Base-by-base conservation (phyloP, 2,113 vertebrate genomes). In the Bettongia penicillata region DNA sequence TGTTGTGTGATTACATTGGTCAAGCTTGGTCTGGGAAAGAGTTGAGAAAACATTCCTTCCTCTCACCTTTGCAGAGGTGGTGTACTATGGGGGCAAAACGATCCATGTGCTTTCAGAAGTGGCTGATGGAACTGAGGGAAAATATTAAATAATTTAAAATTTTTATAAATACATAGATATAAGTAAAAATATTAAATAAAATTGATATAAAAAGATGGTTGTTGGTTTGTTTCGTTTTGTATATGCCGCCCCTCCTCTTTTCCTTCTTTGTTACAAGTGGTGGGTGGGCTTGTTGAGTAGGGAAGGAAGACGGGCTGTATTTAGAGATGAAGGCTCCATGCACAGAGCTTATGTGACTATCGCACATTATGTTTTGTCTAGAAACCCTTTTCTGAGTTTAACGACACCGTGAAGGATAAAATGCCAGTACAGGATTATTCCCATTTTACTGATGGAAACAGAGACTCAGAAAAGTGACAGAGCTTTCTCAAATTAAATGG, bases 1-100 rank as follows among this genome's bases (percentile, higher is more conserved):
- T 3, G 1, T 2, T 22, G 19, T 3, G 7, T 22, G 0, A 43
- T 43, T 22, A 43, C n/a, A 43, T 8, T 2, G n/a, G 68, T n/a
- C 68, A 43, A 84, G 19, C 16, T 19, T 5, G 61, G 19, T 1
- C 16, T 5, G 31, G 14, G 37, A 31, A 43, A 84, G n/a, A 77
- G 68, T 2, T 77, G 68, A 77, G 68, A 77, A 77, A 19, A 16
- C 1, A 16, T 16, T 37, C 14, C 37, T 77, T 77, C 61, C 12
- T 77, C 16, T 77, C 14, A 22, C 37, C 37, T 77, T 84, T 43
- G n/a, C 6, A 84, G 68, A 68, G 31, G 12, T 31, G 28, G n/a
- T 22, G 68, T 37, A 16, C 37, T 8, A 22, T n/a, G 68, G n/a
- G 37, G 12, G 68, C 4, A 84, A 37, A 16, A 61, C 12, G 11